Base-by-base conservation (phyloP, 2,888 invertebrate species). In the Heteromurus nitidus region DNA sequence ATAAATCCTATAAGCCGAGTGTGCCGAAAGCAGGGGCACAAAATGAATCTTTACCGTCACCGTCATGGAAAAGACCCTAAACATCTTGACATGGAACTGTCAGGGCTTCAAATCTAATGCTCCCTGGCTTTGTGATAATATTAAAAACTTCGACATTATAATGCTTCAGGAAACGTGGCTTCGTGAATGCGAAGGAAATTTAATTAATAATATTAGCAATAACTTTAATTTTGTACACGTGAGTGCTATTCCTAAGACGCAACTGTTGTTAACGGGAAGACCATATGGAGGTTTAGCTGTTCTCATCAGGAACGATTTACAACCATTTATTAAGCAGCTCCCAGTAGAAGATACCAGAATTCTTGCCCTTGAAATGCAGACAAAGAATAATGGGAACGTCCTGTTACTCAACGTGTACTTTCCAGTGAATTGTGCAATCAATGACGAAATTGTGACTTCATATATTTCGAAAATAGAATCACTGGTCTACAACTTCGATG, bases 111-210 rank as follows among this genome's bases (percentile, higher is more conserved):
- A 58, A 31, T n/a, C 42, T 0, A 31, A 70, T 9, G 31, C 18
- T 1, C 9, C 3, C 2, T 70, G 70, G 70, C 26, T 70, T 3
- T 22, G 2, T 9, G 3, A 1, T 5, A 11, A 20, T 30, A 22
- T 31, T 1, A 1, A 20, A 13, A 11, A 55, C 0, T 42, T 16
- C 31, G 70, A 70, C 22, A 42, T 70, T 16, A 16, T 70, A 3
- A 1, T 42, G 1, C 16, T 70, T 18, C 70, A 70, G n/a, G 70
- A 70, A 13, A 70, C 58, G 1, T 58, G 70, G 70, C 26, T 69
- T 7, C 31, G 53, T 53, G 1, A 18, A 9, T 69, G 28, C 47
- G 68, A 69, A 28, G 22, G 3, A 11, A 30, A 26, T 20, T 18
- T 24, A 22, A 26, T 69, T 31, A 16, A 28, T 11, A 1, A 13